A percentile compares a stretch with the other conserved stretches of the same genome.
These are phyloP conservation scores for Platycheirus rosarum DNA, from an alignment of 2,888 invertebrate species.

Conservation along the genomic window DNA sequence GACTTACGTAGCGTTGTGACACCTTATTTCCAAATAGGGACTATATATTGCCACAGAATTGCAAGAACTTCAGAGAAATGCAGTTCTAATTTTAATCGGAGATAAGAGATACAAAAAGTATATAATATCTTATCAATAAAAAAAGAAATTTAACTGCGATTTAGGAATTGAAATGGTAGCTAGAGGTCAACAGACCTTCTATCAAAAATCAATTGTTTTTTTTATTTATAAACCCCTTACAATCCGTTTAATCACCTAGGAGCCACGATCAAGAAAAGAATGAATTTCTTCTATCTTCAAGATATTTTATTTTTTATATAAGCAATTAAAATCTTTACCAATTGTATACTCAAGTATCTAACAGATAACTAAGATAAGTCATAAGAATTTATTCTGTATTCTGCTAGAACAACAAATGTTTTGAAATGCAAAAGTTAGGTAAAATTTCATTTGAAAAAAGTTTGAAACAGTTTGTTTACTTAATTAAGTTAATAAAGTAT, in stretches of 20 bases:
- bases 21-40: too few species aligned
- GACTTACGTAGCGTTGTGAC: too few species aligned
- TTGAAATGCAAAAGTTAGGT: too few species aligned
- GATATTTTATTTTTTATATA: background rate
- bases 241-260: constrained; percentile 2
- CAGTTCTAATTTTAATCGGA: background rate
- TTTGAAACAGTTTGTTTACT: too few species aligned
- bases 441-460: too few species aligned
- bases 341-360: background rate
- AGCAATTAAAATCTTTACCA: background rate
- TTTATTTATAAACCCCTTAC: background rate
- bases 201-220: background rate
- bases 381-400: background rate
- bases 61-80: background rate
- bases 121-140: background rate
- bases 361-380: constrained; percentile 1
- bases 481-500: too few species aligned
- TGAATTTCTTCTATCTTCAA: background rate
- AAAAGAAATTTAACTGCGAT: background rate
- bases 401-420: too few species aligned
- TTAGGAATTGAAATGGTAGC: background rate
- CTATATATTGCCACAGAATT: too few species aligned
- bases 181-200: background rate
- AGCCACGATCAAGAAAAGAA: background rate
- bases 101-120: background rate